Evolutionary conservation across 2,888 invertebrate species (phyloP), one percentile per base, ranked within the genome.

Genomic region (Nomada hirtipes): DNA sequence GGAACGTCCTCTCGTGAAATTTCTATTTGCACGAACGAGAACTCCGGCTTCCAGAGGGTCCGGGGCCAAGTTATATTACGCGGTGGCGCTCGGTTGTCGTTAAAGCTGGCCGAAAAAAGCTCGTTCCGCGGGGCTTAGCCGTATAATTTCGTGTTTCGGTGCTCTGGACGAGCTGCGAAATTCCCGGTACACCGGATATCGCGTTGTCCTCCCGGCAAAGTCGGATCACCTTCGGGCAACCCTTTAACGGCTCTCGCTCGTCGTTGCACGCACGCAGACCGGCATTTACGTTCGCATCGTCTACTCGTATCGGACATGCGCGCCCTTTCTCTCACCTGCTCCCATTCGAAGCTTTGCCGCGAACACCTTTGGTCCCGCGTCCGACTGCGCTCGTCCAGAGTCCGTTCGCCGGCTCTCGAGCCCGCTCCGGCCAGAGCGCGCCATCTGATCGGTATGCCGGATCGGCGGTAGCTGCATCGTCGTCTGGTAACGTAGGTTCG

Each of bases 401-500:
- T 63, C 74, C 59, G 36, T 63, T n/a, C 13, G 61, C 53, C 29
- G 60, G 76, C 65, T 76, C 67, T 50, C 68, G 42, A 76, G 70
- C 76, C 23, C 59, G 52, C 29, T 15, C 68, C 64, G 69, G 10
- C 55, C 72, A 53, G 47, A 65, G 44, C 55, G 53, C 63, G 53
- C 64, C 65, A 36, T 60, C 65, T 44, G 86, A 86, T 86, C 83
- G 69, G 79, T 86, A 87, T 88, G 86, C 77, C 61, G 72, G 83
- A 79, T 88, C 88, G 77, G 73, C 74, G 79, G 76, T 81, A 82
- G 78, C 63, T 64, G 69, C 68, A 50, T 23, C 64, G 71, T 74
- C 86, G 71, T 70, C 74, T 61, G 79, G 77, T 76, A 79, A 79
- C 77, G 81, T 79, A 84, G 86, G 82, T 82, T 86, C 84, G 82